Conservation (phyloP, 2,888 invertebrate genomes). For the Pegoplata infirma region DNA sequence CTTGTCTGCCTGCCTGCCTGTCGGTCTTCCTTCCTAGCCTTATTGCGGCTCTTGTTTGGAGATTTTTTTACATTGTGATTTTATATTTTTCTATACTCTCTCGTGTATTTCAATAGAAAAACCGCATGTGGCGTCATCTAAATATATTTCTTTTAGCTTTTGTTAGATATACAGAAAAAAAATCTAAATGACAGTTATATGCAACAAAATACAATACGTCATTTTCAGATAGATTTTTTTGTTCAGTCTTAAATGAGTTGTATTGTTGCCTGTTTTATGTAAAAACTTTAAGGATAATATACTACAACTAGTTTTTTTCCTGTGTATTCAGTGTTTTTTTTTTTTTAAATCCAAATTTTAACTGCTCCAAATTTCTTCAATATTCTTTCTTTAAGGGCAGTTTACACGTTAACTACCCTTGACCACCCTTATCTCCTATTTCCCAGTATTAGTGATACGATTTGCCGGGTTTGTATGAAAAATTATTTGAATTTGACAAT, state of each 20-base stretch:
- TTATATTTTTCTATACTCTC: not conserved
- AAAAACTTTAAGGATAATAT: not conserved
- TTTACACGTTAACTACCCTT: too few relatives aligned
- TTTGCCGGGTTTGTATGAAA: too few relatives aligned
- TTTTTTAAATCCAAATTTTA: too few relatives aligned
- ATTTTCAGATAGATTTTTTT: constrained; percentile 26
- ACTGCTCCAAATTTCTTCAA: too few relatives aligned
- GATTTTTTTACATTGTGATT: not conserved
- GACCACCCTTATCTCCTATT: too few relatives aligned
- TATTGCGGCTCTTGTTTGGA: not conserved
- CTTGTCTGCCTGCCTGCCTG: constrained; percentile 15
- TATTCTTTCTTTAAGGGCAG: too few relatives aligned
- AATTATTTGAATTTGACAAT: too few relatives aligned
- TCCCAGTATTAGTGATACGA: too few relatives aligned
- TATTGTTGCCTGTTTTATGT: not conserved
- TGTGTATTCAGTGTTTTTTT: too few relatives aligned
- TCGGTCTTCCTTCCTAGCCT: not conserved
- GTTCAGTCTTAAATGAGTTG: not conserved
- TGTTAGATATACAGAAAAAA: constrained; percentile 22
- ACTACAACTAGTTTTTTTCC: too few relatives aligned
- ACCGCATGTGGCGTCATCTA: constrained; percentile 56
- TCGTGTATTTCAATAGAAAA: constrained; percentile 47
- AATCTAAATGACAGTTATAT: constrained; percentile 24
- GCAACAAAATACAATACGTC: constrained; percentile 10
- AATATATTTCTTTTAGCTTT: constrained; percentile 52